Evolutionary conservation across 2,888 invertebrate species (phyloP), one percentile per base, ranked within the genome.

Genomic region (Lasioglossum vierecki): DNA sequence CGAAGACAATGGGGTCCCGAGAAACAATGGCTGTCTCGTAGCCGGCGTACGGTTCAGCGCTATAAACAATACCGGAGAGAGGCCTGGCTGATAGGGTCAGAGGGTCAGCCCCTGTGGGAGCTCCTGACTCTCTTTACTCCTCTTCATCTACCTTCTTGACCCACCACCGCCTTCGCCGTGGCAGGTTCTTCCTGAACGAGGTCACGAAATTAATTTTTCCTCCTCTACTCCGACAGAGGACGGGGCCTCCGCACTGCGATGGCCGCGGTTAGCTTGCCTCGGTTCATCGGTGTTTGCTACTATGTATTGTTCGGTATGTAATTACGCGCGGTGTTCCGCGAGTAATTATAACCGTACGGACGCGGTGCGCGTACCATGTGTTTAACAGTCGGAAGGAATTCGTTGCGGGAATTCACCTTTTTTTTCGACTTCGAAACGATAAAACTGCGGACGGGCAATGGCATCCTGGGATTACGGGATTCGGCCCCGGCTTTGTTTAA

Each of bases 21-120:
- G 91, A 87, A 91, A 92, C 92, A 93, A 93, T 91, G 91, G 92
- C 88, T 85, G 90, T 85, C 88, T 88, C 92, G 91, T 89, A 89
- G 90, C 86, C 87, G 89, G 91, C 90, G 92, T 91, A 89, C 90
- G 91, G 91, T 90, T 91, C 91, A 91, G 76, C 91, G 91, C 91
- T 91, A 92, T 93, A 92, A 94, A 92, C 92, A 93, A 93, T 93
- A 92, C 93, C 91, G 89, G 91, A 86, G 89, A 91, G 91, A 89
- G 91, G 90, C 90, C 91, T 82, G 92, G 90, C 93, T 93, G 94
- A 94, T 94, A 92, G 94, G 94, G 94, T 93, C 93, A 91, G 26
- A 80, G 84, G 94, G 93, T 94, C 93, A 93, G 92, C 93, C 93
- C 92, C 94, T 93, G 93, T 93, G 94, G 94, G 94, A 94, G 93